Evolutionary conservation across 2,113 vertebrate genomes (phyloP).

Genomic region (Vanacampus margaritifer): DNA sequence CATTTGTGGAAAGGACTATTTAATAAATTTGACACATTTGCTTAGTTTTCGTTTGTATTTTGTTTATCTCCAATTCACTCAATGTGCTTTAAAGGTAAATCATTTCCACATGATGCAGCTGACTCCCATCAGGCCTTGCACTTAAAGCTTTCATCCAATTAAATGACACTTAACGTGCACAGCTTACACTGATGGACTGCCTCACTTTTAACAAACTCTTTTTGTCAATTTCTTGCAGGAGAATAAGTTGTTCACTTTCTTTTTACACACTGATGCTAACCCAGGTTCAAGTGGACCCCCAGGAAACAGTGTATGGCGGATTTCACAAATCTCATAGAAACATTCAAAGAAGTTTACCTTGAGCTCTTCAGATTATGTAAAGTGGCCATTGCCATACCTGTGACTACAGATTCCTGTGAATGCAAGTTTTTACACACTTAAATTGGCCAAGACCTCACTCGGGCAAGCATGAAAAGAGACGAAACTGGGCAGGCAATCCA

Average conservation of each 20-base stretch:
- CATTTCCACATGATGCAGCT: conserved; percentile 47
- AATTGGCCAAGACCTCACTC: too few species aligned
- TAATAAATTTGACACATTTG: conserved; percentile 38
- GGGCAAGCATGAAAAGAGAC: too few species aligned
- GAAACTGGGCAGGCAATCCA: too few species aligned
- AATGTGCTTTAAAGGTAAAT: conserved; percentile 45
- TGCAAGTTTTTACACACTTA: too few species aligned
- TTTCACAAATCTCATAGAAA: too few species aligned
- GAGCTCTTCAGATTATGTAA: too few species aligned
- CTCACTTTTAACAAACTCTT: conserved; percentile 5
- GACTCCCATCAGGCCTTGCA: conserved; percentile 39
- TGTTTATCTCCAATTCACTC: conserved; percentile 32
- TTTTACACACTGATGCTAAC: too few species aligned
- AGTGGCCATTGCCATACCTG: too few species aligned
- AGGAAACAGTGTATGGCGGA: too few species aligned
- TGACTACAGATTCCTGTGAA: too few species aligned
- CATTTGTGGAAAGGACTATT: conserved; percentile 3
- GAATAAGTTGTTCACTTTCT: not conserved
- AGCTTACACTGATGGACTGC: conserved; percentile 23
- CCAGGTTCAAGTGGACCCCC: too few species aligned
- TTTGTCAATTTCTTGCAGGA: not conserved
- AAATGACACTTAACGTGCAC: conserved; percentile 25
- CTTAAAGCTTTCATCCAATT: conserved; percentile 59
- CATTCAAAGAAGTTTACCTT: too few species aligned
- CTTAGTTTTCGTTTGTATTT: not conserved